Percentiles rank a stretch among this genome's conserved stretches.
phyloP scores from a whole-genome alignment of 2,888 invertebrate species.

The Heliconius aoede region DNA sequence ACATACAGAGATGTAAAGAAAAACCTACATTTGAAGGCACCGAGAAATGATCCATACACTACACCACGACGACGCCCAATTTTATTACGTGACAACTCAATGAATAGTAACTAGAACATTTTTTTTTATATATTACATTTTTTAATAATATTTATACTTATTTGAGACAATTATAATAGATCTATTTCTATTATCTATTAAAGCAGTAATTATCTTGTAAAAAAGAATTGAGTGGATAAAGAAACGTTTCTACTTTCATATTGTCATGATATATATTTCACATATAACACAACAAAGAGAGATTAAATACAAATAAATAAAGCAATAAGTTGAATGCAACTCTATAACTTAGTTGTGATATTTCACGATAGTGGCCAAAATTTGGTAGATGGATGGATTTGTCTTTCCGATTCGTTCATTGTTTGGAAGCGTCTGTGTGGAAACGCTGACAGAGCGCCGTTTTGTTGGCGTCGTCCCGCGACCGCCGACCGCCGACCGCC shows the following conservation, averaged over 20 bases:
- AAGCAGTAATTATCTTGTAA: background rate
- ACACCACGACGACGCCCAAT: background rate
- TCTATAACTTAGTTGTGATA: slow-evolving; percentile 23
- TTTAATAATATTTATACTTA: background rate
- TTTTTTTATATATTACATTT: too few species aligned
- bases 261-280: background rate
- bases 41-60: background rate
- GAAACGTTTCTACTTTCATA: background rate
- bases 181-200: background rate
- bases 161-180: background rate
- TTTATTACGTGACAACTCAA: slow-evolving; percentile 9
- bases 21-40: background rate
- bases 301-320: slow-evolving; percentile 7
- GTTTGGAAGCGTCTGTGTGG: slow-evolving; percentile 46
- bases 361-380: slow-evolving; percentile 40
- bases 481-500: slow-evolving; percentile 35
- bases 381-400: slow-evolving; percentile 40
- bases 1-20: too few species aligned
- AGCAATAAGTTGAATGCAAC: slow-evolving; percentile 11
- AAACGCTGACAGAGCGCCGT: slow-evolving; percentile 39
- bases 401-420: slow-evolving; percentile 48
- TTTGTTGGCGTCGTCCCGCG: slow-evolving; percentile 43
- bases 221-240: background rate
- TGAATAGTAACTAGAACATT: too few species aligned
- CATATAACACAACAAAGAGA: background rate